Percentiles rank a stretch among this genome's conserved stretches.
phyloP scores from a whole-genome alignment of 2,888 invertebrate genomes.

The Cabera pusaria region DNA sequence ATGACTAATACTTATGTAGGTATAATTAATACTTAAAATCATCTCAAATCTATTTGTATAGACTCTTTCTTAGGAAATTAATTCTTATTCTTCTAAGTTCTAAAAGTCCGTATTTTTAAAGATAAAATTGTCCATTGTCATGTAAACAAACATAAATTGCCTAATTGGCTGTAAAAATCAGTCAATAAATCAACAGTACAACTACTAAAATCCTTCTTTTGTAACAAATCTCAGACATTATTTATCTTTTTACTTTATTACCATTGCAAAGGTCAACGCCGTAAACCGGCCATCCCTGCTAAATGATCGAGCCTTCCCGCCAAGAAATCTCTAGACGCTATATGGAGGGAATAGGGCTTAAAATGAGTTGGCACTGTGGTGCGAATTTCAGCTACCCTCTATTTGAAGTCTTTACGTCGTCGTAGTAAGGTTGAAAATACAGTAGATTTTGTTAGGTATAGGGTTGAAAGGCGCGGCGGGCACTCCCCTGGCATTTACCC shows the following conservation, averaged over 20 bases:
- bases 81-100: no score
- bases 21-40: no score
- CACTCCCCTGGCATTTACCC: conserved; percentile 80
- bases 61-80: no score
- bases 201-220: conserved; percentile 5
- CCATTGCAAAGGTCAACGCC: conserved; percentile 22
- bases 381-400: no score
- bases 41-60: no score
- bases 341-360: conserved; percentile 1
- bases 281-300: conserved; percentile 25
- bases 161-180: conserved; percentile 10
- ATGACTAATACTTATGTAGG: no score
- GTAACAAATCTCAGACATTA: conserved; percentile 16
- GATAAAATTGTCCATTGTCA: no score
- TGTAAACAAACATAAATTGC: no score
- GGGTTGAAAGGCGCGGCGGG: conserved; percentile 57
- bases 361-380: neutral
- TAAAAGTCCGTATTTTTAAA: no score
- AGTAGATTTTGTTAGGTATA: conserved; percentile 54
- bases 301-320: conserved; percentile 24
- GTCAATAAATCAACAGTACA: conserved; percentile 3
- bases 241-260: conserved; percentile 22
- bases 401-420: no score
- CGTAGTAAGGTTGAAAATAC: conserved; percentile 32
- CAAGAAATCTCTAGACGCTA: conserved; percentile 1